These are phyloP conservation scores for Cantharis rufa DNA, from an alignment of 2,888 invertebrate species.

Conservation along the genomic window DNA sequence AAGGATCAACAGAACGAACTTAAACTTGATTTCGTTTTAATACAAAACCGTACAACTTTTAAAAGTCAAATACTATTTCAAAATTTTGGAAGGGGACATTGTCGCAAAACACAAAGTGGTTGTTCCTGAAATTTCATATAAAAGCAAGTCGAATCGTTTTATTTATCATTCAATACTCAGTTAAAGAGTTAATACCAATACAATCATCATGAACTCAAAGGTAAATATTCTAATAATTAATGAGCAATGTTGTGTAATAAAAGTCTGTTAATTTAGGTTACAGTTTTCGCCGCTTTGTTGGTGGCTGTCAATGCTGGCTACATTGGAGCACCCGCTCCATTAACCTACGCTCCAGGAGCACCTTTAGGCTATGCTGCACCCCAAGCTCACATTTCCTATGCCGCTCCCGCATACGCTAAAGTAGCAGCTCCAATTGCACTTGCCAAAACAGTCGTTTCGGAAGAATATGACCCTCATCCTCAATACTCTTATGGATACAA, in stretches of 20 bases:
- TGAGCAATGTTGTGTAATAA: not conserved
- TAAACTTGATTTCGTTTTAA: not conserved
- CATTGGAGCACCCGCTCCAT: slow-evolving; percentile 3
- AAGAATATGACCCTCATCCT: slow-evolving; percentile 56
- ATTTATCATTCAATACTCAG: not conserved
- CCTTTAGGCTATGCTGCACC: slow-evolving; percentile 3
- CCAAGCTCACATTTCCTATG: not conserved
- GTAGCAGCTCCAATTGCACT: slow-evolving; percentile 8
- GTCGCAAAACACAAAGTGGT: not conserved
- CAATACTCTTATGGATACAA: slow-evolving; percentile 61
- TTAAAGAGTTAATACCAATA: not conserved
- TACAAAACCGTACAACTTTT: not conserved
- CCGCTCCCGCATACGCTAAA: not conserved
- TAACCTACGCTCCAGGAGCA: slow-evolving; percentile 2
- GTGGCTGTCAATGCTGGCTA: not conserved
- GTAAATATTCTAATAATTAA: not conserved
- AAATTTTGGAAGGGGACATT: not conserved
- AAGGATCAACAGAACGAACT: not conserved
- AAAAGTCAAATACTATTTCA: not conserved
- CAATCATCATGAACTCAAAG: not conserved
- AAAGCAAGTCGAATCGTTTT: not conserved
- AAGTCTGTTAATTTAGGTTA: not conserved
- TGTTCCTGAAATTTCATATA: not conserved
- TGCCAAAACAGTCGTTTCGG: slow-evolving; percentile 42
- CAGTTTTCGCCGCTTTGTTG: not conserved